phyloP scores from a whole-genome alignment of 1,140 invertebrate genomes.

The Pachyrhynchus sulphureomaculatus region DNA sequence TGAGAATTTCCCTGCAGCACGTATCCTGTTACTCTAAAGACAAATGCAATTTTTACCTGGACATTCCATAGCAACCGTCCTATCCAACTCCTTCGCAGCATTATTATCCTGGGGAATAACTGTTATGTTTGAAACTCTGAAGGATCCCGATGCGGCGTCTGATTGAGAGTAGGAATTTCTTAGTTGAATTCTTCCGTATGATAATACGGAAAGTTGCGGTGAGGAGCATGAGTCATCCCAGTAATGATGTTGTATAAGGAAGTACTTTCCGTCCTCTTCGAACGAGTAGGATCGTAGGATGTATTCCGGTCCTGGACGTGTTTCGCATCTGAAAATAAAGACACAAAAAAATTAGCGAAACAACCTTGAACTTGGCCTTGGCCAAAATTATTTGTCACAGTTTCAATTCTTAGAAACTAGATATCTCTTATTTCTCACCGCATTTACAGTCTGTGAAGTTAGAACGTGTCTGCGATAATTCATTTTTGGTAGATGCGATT shows the following conservation, averaged over 20 bases:
- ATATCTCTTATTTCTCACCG: too few species aligned
- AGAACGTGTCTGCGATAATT: too few species aligned
- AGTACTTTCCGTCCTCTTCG: constrained; percentile 58
- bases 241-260: constrained; percentile 61
- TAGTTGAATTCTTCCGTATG: constrained; percentile 55
- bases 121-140: constrained; percentile 57
- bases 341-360: too few species aligned
- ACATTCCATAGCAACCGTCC: constrained; percentile 51
- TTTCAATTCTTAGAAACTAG: too few species aligned
- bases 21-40: too few species aligned
- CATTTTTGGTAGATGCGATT: too few species aligned
- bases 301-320: constrained; percentile 63
- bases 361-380: too few species aligned
- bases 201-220: constrained; percentile 59
- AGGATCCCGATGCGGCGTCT: constrained; percentile 58
- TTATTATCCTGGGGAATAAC: constrained; percentile 58
- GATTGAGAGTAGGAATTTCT: constrained; percentile 57
- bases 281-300: constrained; percentile 64
- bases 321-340: constrained; percentile 59
- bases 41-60: constrained; percentile 47
- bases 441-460: too few species aligned
- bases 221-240: constrained; percentile 63
- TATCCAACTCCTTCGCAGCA: constrained; percentile 48
- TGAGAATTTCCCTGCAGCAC: too few species aligned
- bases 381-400: too few species aligned